Base-by-base conservation (phyloP, 2,797 vertebrate species). In the Ctenopoma multispine region DNA sequence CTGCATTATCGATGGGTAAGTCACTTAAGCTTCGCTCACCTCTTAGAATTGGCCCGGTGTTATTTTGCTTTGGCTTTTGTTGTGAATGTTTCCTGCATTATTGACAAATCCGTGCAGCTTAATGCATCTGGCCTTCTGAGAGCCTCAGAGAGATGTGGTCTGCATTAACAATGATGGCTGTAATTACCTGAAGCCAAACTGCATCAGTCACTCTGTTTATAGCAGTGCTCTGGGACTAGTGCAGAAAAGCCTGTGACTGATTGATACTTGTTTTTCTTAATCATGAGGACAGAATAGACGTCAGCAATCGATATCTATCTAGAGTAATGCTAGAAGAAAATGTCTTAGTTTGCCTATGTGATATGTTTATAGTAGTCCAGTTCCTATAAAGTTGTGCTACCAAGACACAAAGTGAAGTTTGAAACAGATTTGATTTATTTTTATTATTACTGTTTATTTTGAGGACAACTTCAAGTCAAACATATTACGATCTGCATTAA, bases 171-270 rank as follows among this genome's bases (percentile, higher is more conserved):
- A 75, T 72, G 60, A 64, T 53, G 24, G 50, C 70, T 75, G 15
- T 80, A 81, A 83, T 83, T 75, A 80, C 49, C 49, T 63, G 20
- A 61, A 57, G 21, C 55, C 53, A 86, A 75, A 80, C 76, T 71
- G 51, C 62, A 68, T 77, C 73, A 73, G 64, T 71, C 67, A 18
- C 48, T 74, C 44, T 36, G 48, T 65, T 73, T 55, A 58, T 31
- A 44, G 13, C 53, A 15, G 58, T 68, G 31, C 65, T 62, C 27
- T 1, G 31, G 4, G 10, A 4, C 18, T 11, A 11, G 18, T 46
- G 44, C 44, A 20, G 44, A 44, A 4, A 59, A 48, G 18, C n/a
- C 60, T 54, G 46, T 38, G 58, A 66, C 74, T 71, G 64, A 51
- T 27, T 61, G 31, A 54, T 11, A 36, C 40, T 14, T 43, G 17